Base-by-base conservation (phyloP, 35 echinoderm and acorn worm species). In the Apostichopus japonicus region DNA sequence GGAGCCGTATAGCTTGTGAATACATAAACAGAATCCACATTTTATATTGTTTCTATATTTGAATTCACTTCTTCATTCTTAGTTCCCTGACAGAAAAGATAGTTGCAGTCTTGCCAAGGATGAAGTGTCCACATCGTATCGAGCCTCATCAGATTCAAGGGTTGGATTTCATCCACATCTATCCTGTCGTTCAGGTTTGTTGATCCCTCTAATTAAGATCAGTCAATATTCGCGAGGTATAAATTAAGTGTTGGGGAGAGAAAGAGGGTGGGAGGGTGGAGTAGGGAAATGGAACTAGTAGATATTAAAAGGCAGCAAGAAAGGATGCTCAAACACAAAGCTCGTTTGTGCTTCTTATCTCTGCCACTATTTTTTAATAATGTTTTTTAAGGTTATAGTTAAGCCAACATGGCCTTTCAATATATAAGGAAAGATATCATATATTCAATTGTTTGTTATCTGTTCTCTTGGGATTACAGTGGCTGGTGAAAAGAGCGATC, bases 81-180 rank as follows among this genome's bases (percentile, higher is more conserved):
- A 99, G 97, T 65, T 93, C 97, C 14, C 70, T 99, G 25, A 99
- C 97, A 21, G 97, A 99, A 78, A 98, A 99, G 90, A 99, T 99
- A 90, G 97, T 99, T 25, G 93, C 95, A 23, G 97, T 99, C 15
- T 89, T 99, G 10, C 97, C 97, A 58, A 96, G 95, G 44, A 99
- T 99, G 97, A 99, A 99, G 65, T 99, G 97, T 58, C 97, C 97
- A 19, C 97, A 99, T 88, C 95, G 95, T 2, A 94, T 99, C 16
- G 97, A 99, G 25, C 97, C 97, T 71, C 97, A 99, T 93, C 97
- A 99, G 92, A 99, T 99, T 65, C 97, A 99, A 56, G 97, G 97
- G 9, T 78, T 99, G 92, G 97, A 99, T 93, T 99, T 99, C 63
- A 99, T 99, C 88, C 97, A 99, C 55, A 99, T 99, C 76, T 99